phyloP scores from a whole-genome alignment of 2,113 vertebrate species.

The Syngnathus typhle region DNA sequence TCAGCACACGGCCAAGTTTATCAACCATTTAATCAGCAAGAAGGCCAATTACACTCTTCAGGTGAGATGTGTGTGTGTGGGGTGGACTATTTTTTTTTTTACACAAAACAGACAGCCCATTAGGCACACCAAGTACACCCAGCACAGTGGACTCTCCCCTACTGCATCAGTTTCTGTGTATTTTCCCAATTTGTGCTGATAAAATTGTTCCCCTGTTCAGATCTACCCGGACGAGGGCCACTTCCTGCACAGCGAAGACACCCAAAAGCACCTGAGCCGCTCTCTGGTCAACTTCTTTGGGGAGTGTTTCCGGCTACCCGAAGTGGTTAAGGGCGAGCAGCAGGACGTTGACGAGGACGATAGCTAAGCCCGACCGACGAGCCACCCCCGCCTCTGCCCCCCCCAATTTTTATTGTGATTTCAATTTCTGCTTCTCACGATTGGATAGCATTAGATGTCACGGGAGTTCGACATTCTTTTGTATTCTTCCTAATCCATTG shows the following conservation, averaged over 20 bases:
- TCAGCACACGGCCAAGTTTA: conserved; percentile 94
- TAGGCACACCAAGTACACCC: too few species aligned
- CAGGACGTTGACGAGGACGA: conserved; percentile 81
- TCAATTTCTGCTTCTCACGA: background rate
- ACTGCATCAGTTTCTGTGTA: too few species aligned
- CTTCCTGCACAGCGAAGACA: conserved; percentile 72
- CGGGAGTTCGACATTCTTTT: too few species aligned
- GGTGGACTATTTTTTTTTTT: background rate
- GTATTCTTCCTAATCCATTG: too few species aligned
- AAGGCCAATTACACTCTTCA: conserved; percentile 96
- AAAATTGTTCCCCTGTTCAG: conserved; percentile 53
- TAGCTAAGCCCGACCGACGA: conserved; percentile 65
- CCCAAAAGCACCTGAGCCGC: conserved; percentile 83
- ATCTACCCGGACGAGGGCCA: conserved; percentile 95
- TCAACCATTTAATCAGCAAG: conserved; percentile 84
- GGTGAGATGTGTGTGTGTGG: conserved; percentile 67
- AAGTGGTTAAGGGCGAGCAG: conserved; percentile 61
- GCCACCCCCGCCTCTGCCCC: background rate
- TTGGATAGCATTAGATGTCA: too few species aligned
- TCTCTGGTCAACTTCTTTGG: conserved; percentile 88
- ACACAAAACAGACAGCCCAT: too few species aligned
- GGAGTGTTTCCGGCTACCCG: conserved; percentile 84
- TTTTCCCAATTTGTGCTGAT: background rate
- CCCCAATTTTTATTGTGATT: background rate
- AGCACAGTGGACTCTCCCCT: too few species aligned